phyloP scores from a whole-genome alignment of 2,888 invertebrate genomes.

The Helleia helle region DNA sequence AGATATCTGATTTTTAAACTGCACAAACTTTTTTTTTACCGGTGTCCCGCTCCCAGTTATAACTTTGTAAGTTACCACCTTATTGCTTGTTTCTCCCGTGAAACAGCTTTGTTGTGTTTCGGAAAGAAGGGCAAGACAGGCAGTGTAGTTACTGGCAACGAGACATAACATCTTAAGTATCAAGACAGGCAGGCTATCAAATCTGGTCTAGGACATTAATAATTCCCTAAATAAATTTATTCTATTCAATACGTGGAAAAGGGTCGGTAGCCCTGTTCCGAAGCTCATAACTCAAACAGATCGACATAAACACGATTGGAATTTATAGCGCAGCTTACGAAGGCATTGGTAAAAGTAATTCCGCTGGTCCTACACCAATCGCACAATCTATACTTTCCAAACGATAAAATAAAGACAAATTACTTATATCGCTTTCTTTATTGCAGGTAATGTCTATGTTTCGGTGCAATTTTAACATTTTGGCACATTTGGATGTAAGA shows the following conservation, averaged over 20 bases:
- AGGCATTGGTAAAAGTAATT: constrained; percentile 22
- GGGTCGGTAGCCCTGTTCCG: not conserved
- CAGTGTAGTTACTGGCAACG: too few species aligned
- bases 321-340: constrained; percentile 8
- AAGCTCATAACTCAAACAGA: not conserved
- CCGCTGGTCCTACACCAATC: constrained; percentile 21
- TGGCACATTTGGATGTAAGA: not conserved
- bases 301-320: not conserved
- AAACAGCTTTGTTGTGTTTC: too few species aligned
- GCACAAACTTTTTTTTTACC: too few species aligned
- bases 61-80: too few species aligned
- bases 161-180: too few species aligned
- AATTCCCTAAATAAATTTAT: too few species aligned
- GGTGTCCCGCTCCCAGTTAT: too few species aligned
- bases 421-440: constrained; percentile 2
- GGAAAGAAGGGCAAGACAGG: too few species aligned
- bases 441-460: constrained; percentile 12
- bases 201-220: too few species aligned
- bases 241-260: not conserved
- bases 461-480: constrained; percentile 1
- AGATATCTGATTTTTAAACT: too few species aligned
- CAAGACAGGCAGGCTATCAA: too few species aligned
- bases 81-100: too few species aligned
- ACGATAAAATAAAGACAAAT: constrained; percentile 1
- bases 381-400: constrained; percentile 17